phyloP scores from a whole-genome alignment of 2,888 invertebrate genomes.

The Agriopis leucophaearia region DNA sequence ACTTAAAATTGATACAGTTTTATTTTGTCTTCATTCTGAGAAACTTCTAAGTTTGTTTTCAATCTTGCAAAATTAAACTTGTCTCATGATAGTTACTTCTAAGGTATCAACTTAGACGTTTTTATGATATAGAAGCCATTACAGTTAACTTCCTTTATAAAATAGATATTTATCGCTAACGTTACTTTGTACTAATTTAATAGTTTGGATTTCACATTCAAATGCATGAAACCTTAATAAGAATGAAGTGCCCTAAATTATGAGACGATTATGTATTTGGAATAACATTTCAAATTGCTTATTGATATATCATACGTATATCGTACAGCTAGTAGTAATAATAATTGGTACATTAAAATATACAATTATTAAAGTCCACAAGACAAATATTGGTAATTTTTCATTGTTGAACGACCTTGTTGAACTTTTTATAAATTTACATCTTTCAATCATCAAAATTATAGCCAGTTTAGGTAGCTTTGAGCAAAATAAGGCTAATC shows the following conservation, averaged over 20 bases:
- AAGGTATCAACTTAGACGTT: neutral
- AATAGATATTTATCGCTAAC: neutral
- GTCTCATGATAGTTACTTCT: too few species aligned
- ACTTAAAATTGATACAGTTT: neutral
- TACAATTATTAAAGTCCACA: too few species aligned
- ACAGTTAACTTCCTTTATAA: conserved; percentile 10
- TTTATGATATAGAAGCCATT: neutral
- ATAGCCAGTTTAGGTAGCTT: neutral
- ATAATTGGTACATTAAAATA: too few species aligned
- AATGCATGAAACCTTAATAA: neutral
- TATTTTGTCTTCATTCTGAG: neutral
- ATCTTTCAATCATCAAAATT: neutral
- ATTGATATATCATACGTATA: too few species aligned
- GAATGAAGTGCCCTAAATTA: neutral
- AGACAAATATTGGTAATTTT: too few species aligned
- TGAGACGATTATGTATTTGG: too few species aligned
- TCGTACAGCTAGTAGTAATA: too few species aligned
- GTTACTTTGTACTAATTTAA: neutral
- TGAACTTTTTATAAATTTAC: neutral
- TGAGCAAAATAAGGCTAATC: neutral
- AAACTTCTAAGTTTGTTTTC: neutral
- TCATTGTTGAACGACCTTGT: neutral
- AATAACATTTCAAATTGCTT: too few species aligned
- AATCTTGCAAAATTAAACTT: too few species aligned
- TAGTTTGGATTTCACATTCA: neutral